A percentile compares a stretch with the other conserved stretches of the same genome.
Conservation (phyloP, 1,140 invertebrate genomes). For the Bombus pascuorum region DNA sequence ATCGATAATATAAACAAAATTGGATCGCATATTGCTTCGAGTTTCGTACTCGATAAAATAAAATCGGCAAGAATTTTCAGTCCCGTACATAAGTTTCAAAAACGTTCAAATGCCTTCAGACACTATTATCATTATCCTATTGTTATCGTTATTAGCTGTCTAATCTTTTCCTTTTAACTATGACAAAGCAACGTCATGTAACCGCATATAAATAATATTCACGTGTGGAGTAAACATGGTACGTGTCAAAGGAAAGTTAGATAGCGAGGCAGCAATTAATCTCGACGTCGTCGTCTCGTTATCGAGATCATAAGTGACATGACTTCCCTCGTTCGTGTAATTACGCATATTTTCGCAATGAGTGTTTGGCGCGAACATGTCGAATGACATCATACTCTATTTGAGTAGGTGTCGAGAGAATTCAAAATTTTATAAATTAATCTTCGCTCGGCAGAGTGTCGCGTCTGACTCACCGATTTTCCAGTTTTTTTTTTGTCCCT, state of each 20-base stretch:
- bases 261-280: background rate
- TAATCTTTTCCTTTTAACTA: background rate
- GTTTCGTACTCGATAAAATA: no score
- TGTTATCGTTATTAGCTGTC: background rate
- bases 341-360: conserved; percentile 44
- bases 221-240: background rate
- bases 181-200: background rate
- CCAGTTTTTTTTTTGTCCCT: no score
- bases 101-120: background rate
- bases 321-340: conserved; percentile 24
- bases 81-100: background rate
- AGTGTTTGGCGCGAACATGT: background rate
- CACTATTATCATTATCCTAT: background rate
- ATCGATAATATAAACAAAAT: background rate
- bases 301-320: conserved; percentile 35
- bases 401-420: conserved; percentile 25
- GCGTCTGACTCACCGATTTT: conserved; percentile 14
- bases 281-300: conserved; percentile 22
- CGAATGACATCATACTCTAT: conserved; percentile 41
- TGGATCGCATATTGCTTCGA: no score
- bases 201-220: background rate
- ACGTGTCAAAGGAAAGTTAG: background rate
- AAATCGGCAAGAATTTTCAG: no score
- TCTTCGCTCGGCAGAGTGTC: background rate
- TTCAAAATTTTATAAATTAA: conserved; percentile 34